Evolutionary conservation across 2,113 vertebrate species (phyloP), one percentile per base, ranked within the genome.

Genomic region (Gobio gobio): DNA sequence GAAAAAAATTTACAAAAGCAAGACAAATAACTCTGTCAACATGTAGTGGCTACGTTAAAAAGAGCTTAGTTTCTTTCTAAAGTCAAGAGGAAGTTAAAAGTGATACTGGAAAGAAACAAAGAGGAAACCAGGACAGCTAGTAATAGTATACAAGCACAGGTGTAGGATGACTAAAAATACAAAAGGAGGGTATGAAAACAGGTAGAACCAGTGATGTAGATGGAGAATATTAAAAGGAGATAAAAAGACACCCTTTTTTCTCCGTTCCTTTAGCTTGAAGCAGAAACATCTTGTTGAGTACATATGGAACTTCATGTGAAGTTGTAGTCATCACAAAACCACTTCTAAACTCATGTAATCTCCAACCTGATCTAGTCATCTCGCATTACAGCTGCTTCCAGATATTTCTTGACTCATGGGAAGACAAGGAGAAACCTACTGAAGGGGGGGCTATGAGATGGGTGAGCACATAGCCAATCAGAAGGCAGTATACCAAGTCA

Each of bases 381-480:
- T 61, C 68, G 3, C 20, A 54, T 79, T 79, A 70, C 64, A 59
- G 75, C 36, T 56, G 51, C 58, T 75, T 66, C 56, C 24, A 81
- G 77, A 63, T 80, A 74, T 33, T 43, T 82, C 47, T 75, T 43
- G 29, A 56, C 47, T 24, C 22, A 22, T 36, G 43, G n/a, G 70
- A 36, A 78, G 61, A 56, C 78, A 56, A 63, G 56, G 72, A 26
- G 33, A 73, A 81, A 63, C 51, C 77, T 13, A 29, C 26, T 40
- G 77, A 85, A 54, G 12, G n/a, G 58, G 58, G 59, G 70, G 80
- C 36, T 54, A 68, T 16, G 56, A 84, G 43, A 87, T 47, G 51
- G 75, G 77, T 3, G 20, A 54, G 54, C 14, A 9, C 14, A n/a
- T 2, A 81, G 22, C 64, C 66, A 83, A 79, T 86, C 74, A 83